Base-by-base conservation (phyloP, 2,113 vertebrate genomes). In the Sinocyclocheilus anshuiensis region DNA sequence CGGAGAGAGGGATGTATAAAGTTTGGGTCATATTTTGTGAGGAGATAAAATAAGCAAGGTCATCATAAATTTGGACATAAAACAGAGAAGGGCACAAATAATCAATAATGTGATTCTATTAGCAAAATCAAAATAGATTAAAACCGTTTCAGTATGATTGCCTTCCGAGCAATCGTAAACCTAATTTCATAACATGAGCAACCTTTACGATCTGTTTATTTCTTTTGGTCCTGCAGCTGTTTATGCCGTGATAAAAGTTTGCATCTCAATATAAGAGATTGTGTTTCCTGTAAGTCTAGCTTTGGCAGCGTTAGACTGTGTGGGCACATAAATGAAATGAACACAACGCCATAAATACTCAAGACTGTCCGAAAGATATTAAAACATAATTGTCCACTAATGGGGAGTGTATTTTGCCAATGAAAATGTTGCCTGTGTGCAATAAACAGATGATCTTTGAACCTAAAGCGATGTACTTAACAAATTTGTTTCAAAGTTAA, bases 61-160 rank as follows among this genome's bases (percentile, higher is more conserved):
- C 84, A n/a, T 53, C 96, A 80, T 87, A 92, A 78, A 86, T 75
- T 59, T 26, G 33, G 22, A 86, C 87, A 67, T 76, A 87, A 90
- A 87, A 89, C 1, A 59, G 84, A 36, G 72, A 88, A 90, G 89
- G 89, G 89, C 78, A 88, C 91, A 90, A 48, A 84, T 33, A 88
- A 93, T 94, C 92, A 84, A 93, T 92, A 90, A 77, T n/a, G 50
- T 87, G 91, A 92, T 90, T 89, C 90, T 91, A 90, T 93, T 92
- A 92, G 89, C 84, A 84, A 90, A 92, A 94, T 93, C 92, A 91
- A 89, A 92, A 89, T 86, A 86, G 89, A 94, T 94, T 92, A 92
- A 92, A 92, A 88, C 88, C 75, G 90, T 92, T 90, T 92, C 91
- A 93, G 91, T 91, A 89, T 87, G 92, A 94, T 94, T 93, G 92